Percentiles rank a stretch among this genome's conserved stretches.
Conservation (phyloP, 2,797 vertebrate genomes). For the Cheirogaleus major region DNA sequence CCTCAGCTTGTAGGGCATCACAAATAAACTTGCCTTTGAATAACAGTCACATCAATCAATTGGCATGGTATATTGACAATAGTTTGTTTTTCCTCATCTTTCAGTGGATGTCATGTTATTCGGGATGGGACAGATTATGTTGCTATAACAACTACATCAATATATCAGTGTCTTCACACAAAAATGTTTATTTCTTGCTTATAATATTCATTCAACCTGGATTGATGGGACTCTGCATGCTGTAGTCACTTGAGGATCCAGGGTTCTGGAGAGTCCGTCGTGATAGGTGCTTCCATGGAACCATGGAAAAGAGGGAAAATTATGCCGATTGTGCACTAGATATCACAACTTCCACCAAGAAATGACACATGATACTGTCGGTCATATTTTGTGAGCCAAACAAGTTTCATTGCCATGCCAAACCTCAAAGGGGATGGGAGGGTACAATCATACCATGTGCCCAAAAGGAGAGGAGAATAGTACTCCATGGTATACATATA, state of each 20-base stretch:
- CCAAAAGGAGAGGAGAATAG: not conserved
- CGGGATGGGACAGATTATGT: not conserved
- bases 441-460: fast-evolving
- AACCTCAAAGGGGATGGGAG: not conserved
- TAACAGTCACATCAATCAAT: not conserved
- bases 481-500: too few relatives aligned
- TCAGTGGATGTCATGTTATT: not conserved
- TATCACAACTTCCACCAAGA: not conserved
- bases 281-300: not conserved
- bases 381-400: not conserved
- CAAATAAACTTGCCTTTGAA: not conserved
- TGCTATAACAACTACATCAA: not conserved
- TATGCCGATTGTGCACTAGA: fast-evolving
- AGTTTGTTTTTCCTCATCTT: not conserved
- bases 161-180: not conserved
- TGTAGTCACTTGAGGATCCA: not conserved
- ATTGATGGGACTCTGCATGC: not conserved
- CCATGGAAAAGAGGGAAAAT: not conserved
- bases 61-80: not conserved
- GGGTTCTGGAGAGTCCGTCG: not conserved
- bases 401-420: not conserved
- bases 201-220: not conserved
- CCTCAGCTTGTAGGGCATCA: not conserved
- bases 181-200: not conserved
- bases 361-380: not conserved